Evolutionary conservation across 2,797 vertebrate genomes (phyloP), one percentile per base, ranked within the genome.

Genomic region (Myiothlypis coronata): DNA sequence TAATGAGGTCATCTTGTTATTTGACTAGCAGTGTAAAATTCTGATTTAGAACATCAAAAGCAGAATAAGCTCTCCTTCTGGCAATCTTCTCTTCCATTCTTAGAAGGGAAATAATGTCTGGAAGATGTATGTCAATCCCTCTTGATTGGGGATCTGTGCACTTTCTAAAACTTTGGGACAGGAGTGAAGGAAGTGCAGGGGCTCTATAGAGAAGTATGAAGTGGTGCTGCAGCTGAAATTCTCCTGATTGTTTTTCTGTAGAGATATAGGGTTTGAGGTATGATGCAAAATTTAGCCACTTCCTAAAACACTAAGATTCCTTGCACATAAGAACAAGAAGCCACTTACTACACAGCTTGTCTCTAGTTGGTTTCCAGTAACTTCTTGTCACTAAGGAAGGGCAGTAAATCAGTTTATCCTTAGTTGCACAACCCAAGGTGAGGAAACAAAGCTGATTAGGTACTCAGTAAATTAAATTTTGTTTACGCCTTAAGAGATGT

Each of bases 381-480:
- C 53, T 83, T 89, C 77, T 82, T 4, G 5, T 89, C 41, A 19
- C 61, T 78, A 70, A 83, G 53, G 76, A 78, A 71, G 64, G 78
- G 35, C 57, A 68, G 79, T 87, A 95, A 93, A 94, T 96, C 79
- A 81, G 60, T 85, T 96, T 93, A 89, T 88, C 87, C 65, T 90
- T 75, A 85, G 76, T 92, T 92, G 82, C 76, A 83, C 93, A 94
- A 95, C 56, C 49, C 69, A 91, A 87, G 91, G 89, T 95, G 87
- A 96, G 81, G 94, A 94, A 95, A 86, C 61, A 96, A 96, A 96
- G 95, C 94, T 96, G 94, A 83, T 96, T 91, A 96, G 57, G 64
- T 83, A 85, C 89, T 96, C 79, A 87, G 52, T 91, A 80, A 96
- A 94, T 94, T 95, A 85, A 87, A 77, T 89, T 96, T 91, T 91